Conservation (phyloP, 2,888 invertebrate genomes). For the Tortrix viridana region DNA sequence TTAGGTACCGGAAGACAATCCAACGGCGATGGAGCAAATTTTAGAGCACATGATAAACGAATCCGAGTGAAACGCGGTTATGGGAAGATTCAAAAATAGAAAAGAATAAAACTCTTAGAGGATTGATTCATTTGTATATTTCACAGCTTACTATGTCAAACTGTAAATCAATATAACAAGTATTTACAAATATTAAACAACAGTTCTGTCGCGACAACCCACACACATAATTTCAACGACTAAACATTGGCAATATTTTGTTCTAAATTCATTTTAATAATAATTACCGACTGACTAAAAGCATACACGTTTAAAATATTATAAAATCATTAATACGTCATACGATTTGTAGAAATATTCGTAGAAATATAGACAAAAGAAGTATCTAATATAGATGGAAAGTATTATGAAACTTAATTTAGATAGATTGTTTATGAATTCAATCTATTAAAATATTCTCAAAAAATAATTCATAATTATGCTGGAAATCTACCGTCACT, state of each 20-base stretch:
- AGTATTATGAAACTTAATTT: no score
- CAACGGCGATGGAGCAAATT: slow-evolving; percentile 74
- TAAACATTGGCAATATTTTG: slow-evolving; percentile 3
- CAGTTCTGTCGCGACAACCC: slow-evolving; percentile 47
- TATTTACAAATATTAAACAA: slow-evolving; percentile 34
- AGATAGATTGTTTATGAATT: no score
- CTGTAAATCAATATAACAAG: slow-evolving; percentile 21
- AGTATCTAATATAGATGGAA: no score
- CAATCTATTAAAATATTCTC: no score
- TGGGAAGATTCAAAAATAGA: slow-evolving; percentile 29
- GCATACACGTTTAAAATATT: slow-evolving; percentile 1
- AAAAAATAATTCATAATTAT: no score
- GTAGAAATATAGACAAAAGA: no score
- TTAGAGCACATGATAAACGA: slow-evolving; percentile 59
- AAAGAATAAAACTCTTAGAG: slow-evolving; percentile 4
- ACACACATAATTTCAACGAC: slow-evolving; percentile 35
- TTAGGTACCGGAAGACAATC: slow-evolving; percentile 77
- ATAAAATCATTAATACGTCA: slow-evolving; percentile 1
- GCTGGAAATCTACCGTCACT: no score
- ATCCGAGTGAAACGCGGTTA: slow-evolving; percentile 24
- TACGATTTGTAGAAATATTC: not conserved
- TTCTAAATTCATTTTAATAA: slow-evolving; percentile 8
- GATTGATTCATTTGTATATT: slow-evolving; percentile 18
- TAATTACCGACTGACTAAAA: slow-evolving; percentile 1
- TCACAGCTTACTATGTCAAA: slow-evolving; percentile 24